Percentiles rank a stretch among this genome's conserved stretches.
phyloP scores from a whole-genome alignment of 2,888 invertebrate genomes.

The Nasonovia ribisnigri region DNA sequence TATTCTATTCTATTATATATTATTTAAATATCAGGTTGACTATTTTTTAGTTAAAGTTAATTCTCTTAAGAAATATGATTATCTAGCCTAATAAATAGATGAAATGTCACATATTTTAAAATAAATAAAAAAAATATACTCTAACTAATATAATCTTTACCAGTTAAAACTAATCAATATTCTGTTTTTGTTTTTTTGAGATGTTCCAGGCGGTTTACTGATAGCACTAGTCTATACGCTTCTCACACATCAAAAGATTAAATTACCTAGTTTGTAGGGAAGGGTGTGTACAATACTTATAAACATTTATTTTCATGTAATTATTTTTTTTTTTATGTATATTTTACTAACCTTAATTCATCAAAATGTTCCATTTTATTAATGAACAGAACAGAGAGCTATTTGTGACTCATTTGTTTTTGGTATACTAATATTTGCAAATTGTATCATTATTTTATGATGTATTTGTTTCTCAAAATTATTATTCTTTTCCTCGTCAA shows the following conservation, averaged over 20 bases:
- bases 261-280: constrained; percentile 62
- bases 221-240: constrained; percentile 57
- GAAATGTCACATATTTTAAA: background rate
- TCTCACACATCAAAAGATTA: constrained; percentile 55
- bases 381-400: constrained; percentile 4
- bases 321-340: constrained; percentile 49
- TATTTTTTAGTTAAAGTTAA: background rate
- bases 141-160: background rate
- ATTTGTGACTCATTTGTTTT: constrained; percentile 31
- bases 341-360: constrained; percentile 42
- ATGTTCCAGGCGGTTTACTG: constrained; percentile 63
- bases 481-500: constrained; percentile 20
- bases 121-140: background rate
- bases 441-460: constrained; percentile 45
- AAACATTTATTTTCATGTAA: constrained; percentile 50
- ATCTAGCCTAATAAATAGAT: background rate
- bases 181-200: constrained; percentile 63
- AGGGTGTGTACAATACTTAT: constrained; percentile 60
- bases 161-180: constrained; percentile 52
- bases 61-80: background rate
- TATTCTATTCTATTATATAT: background rate
- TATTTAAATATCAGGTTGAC: background rate
- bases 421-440: constrained; percentile 56
- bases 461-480: constrained; percentile 39
- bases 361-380: constrained; percentile 23